These are phyloP conservation scores for Andrena camellia DNA, from an alignment of 2,888 invertebrate species.

Conservation along the genomic window DNA sequence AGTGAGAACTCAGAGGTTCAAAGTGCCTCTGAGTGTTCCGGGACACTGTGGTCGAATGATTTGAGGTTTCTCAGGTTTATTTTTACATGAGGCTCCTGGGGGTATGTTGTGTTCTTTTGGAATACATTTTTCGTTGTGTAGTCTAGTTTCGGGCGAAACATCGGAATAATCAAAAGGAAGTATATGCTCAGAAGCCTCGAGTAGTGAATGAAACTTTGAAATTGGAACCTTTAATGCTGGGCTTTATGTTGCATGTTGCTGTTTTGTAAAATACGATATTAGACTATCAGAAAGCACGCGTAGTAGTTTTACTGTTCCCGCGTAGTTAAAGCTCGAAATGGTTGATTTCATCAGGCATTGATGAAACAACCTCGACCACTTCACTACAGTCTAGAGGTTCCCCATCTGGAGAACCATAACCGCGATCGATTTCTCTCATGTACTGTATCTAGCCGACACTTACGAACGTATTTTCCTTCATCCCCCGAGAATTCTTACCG, in stretches of 20 bases:
- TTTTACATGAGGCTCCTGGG: no score
- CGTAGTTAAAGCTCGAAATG: background rate
- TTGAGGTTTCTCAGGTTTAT: no score
- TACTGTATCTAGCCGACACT: background rate
- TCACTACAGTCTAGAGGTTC: background rate
- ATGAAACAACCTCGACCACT: background rate
- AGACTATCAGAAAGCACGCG: background rate
- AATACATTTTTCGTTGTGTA: no score
- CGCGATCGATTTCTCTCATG: background rate
- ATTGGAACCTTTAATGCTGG: background rate
- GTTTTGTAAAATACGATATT: no score
- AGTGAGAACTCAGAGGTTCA: no score
- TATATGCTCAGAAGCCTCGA: no score
- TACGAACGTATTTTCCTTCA: background rate
- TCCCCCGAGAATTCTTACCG: slow-evolving; percentile 47
- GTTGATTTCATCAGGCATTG: background rate
- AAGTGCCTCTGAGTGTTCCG: no score
- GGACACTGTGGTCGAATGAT: no score
- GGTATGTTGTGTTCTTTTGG: no score
- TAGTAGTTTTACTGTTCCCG: background rate
- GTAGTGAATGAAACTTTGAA: no score
- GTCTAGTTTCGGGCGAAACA: no score
- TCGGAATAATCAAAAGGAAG: no score
- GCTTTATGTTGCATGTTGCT: background rate
- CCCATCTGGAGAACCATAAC: background rate